These are phyloP conservation scores for Holacanthella duospinosa DNA, from an alignment of 2,888 invertebrate species.

Conservation along the genomic window DNA sequence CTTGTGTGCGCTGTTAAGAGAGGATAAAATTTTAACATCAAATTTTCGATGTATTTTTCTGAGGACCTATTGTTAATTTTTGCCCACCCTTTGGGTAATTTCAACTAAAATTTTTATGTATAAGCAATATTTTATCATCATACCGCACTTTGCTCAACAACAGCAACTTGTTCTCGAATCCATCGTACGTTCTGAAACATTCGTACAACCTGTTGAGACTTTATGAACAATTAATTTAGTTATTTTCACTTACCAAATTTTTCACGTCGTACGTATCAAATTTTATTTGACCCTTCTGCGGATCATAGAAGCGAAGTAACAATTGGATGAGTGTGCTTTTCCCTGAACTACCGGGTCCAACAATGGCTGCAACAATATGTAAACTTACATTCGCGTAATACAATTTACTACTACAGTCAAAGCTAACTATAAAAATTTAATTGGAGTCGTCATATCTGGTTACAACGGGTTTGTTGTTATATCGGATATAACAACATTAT, in stretches of 20 bases:
- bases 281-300: background rate
- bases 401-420: too few relatives aligned
- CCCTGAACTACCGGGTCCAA: background rate
- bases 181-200: background rate
- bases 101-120: too few relatives aligned
- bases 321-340: background rate
- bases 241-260: background rate
- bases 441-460: too few relatives aligned
- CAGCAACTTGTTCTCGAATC: background rate
- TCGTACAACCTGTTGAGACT: background rate
- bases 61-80: background rate
- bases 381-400: too few relatives aligned
- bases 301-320: conserved; percentile 4
- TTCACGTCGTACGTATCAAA: background rate
- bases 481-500: too few relatives aligned
- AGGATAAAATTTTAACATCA: background rate
- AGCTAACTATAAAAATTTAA: too few relatives aligned
- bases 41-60: too few relatives aligned
- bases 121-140: background rate
- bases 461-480: too few relatives aligned
- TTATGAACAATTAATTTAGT: background rate
- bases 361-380: conserved; percentile 1
- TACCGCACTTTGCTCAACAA: background rate
- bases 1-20: too few relatives aligned
- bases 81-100: background rate